Percentiles rank a stretch among this genome's conserved stretches.
phyloP scores from a whole-genome alignment of 2,888 invertebrate species.

The Pilophorus perplexus region DNA sequence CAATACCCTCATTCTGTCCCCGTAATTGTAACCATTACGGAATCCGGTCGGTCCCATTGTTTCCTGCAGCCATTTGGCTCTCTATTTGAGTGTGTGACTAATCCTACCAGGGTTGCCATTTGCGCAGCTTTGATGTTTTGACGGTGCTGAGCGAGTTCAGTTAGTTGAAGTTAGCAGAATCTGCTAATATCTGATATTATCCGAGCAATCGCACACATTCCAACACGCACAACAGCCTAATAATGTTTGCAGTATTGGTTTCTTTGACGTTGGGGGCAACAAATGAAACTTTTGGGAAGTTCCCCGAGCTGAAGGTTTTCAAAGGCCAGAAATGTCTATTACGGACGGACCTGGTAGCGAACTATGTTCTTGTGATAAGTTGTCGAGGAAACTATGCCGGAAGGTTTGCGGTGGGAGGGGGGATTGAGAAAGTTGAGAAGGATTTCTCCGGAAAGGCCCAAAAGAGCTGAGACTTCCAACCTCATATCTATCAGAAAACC shows the following conservation, averaged over 20 bases:
- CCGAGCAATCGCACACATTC: too few relatives aligned
- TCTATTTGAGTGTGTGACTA: too few relatives aligned
- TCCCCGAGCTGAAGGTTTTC: not conserved
- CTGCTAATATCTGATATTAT: too few relatives aligned
- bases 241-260: too few relatives aligned
- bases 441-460: not conserved
- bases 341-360: not conserved
- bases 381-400: slow-evolving; percentile 5
- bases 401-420: not conserved
- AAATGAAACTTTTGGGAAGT: not conserved
- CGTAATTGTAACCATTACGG: slow-evolving; percentile 23
- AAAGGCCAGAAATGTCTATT: slow-evolving; percentile 3
- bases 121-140: too few relatives aligned
- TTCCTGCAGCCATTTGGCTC: too few relatives aligned
- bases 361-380: slow-evolving; percentile 7
- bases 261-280: too few relatives aligned
- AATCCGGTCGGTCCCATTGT: too few relatives aligned
- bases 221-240: too few relatives aligned
- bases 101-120: too few relatives aligned
- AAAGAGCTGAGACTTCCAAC: not conserved
- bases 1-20: not conserved
- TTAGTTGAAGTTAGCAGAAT: too few relatives aligned
- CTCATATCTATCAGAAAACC: slow-evolving; percentile 2
- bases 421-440: slow-evolving; percentile 27
- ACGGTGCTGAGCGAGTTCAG: too few relatives aligned